Evolutionary conservation across 2,113 vertebrate species (phyloP), one percentile per base, ranked within the genome.

Genomic region (Rhinoderma darwinii): DNA sequence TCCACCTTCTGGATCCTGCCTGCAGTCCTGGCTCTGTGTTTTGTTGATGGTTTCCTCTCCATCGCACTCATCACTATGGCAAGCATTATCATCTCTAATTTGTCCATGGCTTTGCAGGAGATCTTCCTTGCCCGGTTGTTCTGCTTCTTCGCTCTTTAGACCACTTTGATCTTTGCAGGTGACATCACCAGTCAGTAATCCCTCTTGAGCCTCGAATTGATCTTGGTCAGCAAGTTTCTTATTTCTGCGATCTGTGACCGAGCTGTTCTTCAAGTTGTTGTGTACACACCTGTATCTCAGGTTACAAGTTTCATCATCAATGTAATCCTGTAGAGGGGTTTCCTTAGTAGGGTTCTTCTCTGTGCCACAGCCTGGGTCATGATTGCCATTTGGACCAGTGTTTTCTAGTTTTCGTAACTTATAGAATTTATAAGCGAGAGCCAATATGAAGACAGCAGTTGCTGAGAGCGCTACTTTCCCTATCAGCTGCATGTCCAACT

Each of bases 401-500:
- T 51, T 50, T 30, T 61, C 37, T 0, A 82, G n/a, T 0, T 84
- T 89, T 22, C 96, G 95, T 32, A 94, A 94, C 88, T 88, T 96
- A 79, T 95, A 97, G 35, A 96, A 96, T 86, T 91, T 92, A 91
- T 95, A 96, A 0, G 93, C 96, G 89, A 92, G 92, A 0, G 96
- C 93, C 54, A 96, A 90, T 54, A 99, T 91, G 78, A 99, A 90
- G 83, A 97, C 92, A 0, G 91, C 92, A 0, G 93, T 92, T 0
- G 95, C 93, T 0, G 97, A 97, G 75, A 98, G 84, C 27, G 94
- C 92, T 89, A 98, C 90, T 90, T 95, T 97, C 88, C 96, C 90
- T 0, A 94, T 89, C 77, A 97, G 94, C 93, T 93, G 95, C 97
- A 97, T 98, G 92, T 97, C 96, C 84, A 93, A 93, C 68, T 94